Evolutionary conservation across 2,113 vertebrate genomes (phyloP), one percentile per base, ranked within the genome.

Genomic region (Empidonax alnorum): DNA sequence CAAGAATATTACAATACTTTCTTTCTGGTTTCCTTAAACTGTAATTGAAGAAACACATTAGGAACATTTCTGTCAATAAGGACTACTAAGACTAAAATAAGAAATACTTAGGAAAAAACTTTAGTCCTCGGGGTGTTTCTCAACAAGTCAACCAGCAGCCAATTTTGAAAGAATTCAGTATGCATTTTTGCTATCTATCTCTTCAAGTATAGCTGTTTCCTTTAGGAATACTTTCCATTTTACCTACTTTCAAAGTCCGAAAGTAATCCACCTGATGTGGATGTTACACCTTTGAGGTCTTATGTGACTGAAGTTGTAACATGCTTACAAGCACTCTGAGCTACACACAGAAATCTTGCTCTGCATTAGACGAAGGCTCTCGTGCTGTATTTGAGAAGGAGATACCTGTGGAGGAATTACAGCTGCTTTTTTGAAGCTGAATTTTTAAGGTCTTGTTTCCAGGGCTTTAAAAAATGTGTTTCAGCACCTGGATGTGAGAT

Each of bases 391-490:
- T 94, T 91, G 66, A 93, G 80, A 89, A 67, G 55, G 66, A 89
- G 73, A 66, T 50, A 87, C 86, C 84, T 94, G 77, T 91, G 76
- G 58, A 93, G 69, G 77, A 93, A 89, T 95, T 93, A 93, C 24
- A 76, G 90, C 66, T 18, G 20, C 20, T 50, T 77, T 78, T 77
- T 86, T 88, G 23, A 82, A 82, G 62, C n/a, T 92, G 96, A 75
- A 72, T 90, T 94, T 96, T 96, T 96, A 91, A 96, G 84, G 41
- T 92, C 67, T 41, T 95, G 67, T 91, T 97, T 96, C 66, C 59
- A 96, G 35, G 50, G 66, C 73, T 94, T 95, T 73, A 83, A 81
- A 77, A 94, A 91, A 91, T 92, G 46, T 79, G 63, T 75, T 96
- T 94, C 74, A 91, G 44, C 80, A 91, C 77, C 89, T 96, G 90